Conservation (phyloP, 2,113 vertebrate genomes). For the Cryptomyrus ogoouensis region DNA sequence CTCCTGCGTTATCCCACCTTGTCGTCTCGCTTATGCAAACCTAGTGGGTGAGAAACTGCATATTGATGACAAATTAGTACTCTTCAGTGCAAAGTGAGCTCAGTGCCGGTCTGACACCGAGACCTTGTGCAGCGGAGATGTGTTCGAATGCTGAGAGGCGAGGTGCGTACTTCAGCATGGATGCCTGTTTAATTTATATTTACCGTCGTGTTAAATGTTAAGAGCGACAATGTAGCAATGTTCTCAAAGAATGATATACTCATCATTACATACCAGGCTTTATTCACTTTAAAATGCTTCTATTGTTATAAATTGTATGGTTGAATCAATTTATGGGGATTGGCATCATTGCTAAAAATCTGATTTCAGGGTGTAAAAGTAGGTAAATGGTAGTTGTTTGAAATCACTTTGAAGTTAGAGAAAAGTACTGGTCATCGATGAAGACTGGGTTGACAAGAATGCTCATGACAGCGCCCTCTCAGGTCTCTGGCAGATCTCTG, state of each 20-base stretch:
- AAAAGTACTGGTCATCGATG: not conserved
- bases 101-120: conserved; percentile 33
- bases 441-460: not conserved
- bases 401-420: not conserved
- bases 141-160: not conserved
- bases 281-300: not conserved
- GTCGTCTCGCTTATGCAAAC: conserved; percentile 2
- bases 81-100: conserved; percentile 32
- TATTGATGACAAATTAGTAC: conserved; percentile 51
- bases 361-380: not conserved
- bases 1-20: not conserved
- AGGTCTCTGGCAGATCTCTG: not conserved
- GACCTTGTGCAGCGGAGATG: not conserved
- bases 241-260: not conserved
- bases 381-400: not conserved
- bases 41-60: conserved; percentile 46
- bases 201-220: not conserved
- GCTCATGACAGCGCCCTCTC: not conserved
- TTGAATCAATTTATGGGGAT: not conserved
- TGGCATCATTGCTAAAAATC: too few relatives aligned
- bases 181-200: not conserved
- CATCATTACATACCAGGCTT: not conserved
- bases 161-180: too few relatives aligned
- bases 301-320: not conserved
- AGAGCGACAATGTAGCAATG: not conserved